Evolutionary conservation across 1,140 invertebrate genomes (phyloP), one percentile per base, ranked within the genome.

Genomic region (Tetragonula clypearis): DNA sequence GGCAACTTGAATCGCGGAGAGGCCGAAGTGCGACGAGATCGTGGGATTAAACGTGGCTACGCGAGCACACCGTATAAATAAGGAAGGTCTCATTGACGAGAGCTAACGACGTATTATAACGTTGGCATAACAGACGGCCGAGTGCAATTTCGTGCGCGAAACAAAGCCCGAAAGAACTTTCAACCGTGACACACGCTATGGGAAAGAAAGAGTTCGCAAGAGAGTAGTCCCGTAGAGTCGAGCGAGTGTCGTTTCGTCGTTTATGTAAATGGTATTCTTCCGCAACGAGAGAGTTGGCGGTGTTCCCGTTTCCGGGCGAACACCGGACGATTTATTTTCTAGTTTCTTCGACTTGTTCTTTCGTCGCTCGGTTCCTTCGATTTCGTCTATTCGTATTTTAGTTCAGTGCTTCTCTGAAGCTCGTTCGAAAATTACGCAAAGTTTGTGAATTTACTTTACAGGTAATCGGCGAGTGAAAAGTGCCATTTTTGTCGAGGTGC

Each of bases 21-120:
- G 6, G 41, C 2, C 60, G 35, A 6, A 77, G 79, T 65, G 19
- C 35, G 58, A 80, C 68, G 30, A 30, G 49, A 80, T 80, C 41
- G 26, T 15, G 53, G 26, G 30, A 77, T 56, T 35, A 21, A n/a
- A 66, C 8, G 21, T 17, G 23, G 55, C 60, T 75, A 60, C 66
- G 55, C 75, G 74, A 69, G 81, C 49, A 60, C 26, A 60, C 26
- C 55, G 82, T 79, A 30, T 73, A 56, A 79, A 79, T 72, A 79
- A 84, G 82, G 69, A 84, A 84, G 82, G 30, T 30, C 73, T 73
- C 77, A 66, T 84, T 21, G 82, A 23, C 66, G 77, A 21, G n/a
- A 73, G 68, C 65, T 72, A 79, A 65, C 56, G 56, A 62, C 68
- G 82, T 71, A 78, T 83, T 83, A 83, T 55, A 56, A 12, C 55